Evolutionary conservation across 2,888 invertebrate species (phyloP), one percentile per base, ranked within the genome.

Genomic region (Brachypterus glaber): DNA sequence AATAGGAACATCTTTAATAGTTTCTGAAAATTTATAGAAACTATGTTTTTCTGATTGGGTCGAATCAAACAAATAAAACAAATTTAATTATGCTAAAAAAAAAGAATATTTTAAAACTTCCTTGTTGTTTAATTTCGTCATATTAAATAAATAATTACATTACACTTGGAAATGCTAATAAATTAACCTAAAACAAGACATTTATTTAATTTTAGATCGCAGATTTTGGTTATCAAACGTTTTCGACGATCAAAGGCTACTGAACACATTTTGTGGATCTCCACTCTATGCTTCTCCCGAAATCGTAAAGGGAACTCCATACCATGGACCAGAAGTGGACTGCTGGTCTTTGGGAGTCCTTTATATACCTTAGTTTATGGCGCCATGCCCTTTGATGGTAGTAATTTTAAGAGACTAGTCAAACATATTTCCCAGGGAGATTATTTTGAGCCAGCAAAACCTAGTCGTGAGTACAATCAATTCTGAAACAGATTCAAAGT

Each of bases 311-410:
- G 95, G 96, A 45, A 89, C 87, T 5, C 93, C 95, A 0, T 96
- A 96, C 63, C 85, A 86, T 58, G 98, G 98, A 4, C 97, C 97
- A 3, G 97, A 98, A 76, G 95, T 85, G 34, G 85, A 86, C 59
- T 85, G 85, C 60, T 86, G 85, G 97, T 96, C 96, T 15, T 69
- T 98, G 44, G 98, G 97, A 37, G 97, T 98, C 33, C 74, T 98
- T 32, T 98, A 7, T 98, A 98, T 66, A 97, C 97, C 31, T 74
- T 98, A 58, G 96, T 98, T 49, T 98, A 97, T 65, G 97, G 97
- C 52, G 93, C 96, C 48, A 98, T 98, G 98, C 98, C 89, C 36
- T 97, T 97, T 64, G 97, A 97, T 69, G 97, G 97, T 43, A 90
- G 92, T 46, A 95, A 97, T 70, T 97, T 97, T 68, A 93, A 93